Evolutionary conservation across 2,797 vertebrate genomes (phyloP).

Genomic region (Picus viridis): DNA sequence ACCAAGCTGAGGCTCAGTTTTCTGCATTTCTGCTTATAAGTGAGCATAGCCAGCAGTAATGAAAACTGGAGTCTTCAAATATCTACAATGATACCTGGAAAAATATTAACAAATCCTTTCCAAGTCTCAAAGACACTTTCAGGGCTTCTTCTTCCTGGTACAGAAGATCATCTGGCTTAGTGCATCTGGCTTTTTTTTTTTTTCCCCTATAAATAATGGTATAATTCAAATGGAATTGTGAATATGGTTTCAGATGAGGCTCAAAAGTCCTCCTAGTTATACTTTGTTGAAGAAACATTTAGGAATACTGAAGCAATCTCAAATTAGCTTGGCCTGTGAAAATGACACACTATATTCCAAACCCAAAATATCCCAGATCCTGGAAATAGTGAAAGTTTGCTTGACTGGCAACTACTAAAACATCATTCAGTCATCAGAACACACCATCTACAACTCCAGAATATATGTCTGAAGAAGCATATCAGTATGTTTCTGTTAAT

Average conservation of each 20-base stretch:
- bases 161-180: not conserved
- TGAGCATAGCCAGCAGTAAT: not conserved
- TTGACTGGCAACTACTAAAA: not conserved
- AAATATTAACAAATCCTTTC: not conserved
- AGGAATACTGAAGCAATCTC: not conserved
- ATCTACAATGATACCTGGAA: not conserved
- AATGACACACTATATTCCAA: too few relatives aligned
- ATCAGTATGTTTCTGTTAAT: not conserved
- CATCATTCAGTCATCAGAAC: fast-evolving
- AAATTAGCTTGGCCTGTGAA: not conserved
- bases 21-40: not conserved
- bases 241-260: not conserved
- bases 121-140: not conserved
- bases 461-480: fast-evolving
- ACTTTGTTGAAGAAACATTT: not conserved
- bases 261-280: not conserved
- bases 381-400: not conserved
- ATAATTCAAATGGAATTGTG: not conserved
- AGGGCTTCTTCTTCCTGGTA: not conserved
- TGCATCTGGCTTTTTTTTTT: fast-evolving
- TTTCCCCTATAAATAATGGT: not conserved
- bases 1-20: not conserved
- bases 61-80: not conserved
- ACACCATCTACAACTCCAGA: not conserved
- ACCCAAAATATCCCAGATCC: fast-evolving